Evolutionary conservation across 2,888 invertebrate species (phyloP).

Genomic region (Mellilla xanthometata): DNA sequence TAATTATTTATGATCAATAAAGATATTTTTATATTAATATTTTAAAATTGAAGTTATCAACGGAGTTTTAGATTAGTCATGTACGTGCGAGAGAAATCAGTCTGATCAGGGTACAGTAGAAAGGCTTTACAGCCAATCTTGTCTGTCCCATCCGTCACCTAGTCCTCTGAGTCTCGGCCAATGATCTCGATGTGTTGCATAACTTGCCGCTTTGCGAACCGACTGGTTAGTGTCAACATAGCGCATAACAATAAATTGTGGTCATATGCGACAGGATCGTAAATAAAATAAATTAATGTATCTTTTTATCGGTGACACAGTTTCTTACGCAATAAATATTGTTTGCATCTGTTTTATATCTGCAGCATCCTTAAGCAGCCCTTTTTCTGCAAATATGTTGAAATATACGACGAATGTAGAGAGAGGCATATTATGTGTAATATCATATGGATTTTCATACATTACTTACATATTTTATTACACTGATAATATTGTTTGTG

Average conservation of each 20-base stretch:
- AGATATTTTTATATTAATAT: too few relatives aligned
- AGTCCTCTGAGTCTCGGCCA: conserved; percentile 40
- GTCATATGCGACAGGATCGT: conserved; percentile 26
- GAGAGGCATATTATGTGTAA: too few relatives aligned
- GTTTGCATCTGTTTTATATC: conserved; percentile 21
- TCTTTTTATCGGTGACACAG: conserved; percentile 43
- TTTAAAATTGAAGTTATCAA: too few relatives aligned
- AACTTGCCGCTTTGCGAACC: conserved; percentile 42
- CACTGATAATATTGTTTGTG: too few relatives aligned
- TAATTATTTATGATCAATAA: too few relatives aligned
- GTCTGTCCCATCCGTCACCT: conserved; percentile 30
- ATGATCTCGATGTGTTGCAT: conserved; percentile 50
- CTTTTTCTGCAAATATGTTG: too few relatives aligned
- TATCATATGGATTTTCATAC: too few relatives aligned
- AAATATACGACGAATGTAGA: too few relatives aligned
- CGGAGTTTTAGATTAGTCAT: too few relatives aligned
- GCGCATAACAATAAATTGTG: conserved; percentile 36
- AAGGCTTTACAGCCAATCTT: neutral
- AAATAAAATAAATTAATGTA: conserved; percentile 39
- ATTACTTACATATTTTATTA: too few relatives aligned
- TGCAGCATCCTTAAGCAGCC: conserved; percentile 4
- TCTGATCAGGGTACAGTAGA: too few relatives aligned
- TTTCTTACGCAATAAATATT: conserved; percentile 37
- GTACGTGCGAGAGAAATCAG: too few relatives aligned
- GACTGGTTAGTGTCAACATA: conserved; percentile 42